Evolutionary conservation across 2,888 invertebrate species (phyloP).

Genomic region (Melinaea menophilus): DNA sequence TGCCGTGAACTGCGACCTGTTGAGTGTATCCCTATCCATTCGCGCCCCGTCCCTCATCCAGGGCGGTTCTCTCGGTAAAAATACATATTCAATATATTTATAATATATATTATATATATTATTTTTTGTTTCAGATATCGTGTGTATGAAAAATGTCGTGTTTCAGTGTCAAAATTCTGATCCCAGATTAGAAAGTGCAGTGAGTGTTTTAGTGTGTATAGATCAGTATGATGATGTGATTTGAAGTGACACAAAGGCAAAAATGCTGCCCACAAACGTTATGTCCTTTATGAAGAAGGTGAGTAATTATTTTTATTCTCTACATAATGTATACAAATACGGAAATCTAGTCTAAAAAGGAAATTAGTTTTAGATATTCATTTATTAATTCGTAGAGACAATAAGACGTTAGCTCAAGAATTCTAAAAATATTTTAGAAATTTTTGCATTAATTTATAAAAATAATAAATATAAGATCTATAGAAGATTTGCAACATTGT

Average conservation of each 20-base stretch:
- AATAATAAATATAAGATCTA: too few species aligned
- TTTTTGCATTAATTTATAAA: too few species aligned
- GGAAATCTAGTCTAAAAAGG: too few species aligned
- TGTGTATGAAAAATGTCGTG: slow-evolving; percentile 55
- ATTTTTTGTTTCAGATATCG: slow-evolving; percentile 38
- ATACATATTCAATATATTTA: slow-evolving; percentile 1
- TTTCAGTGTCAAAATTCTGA: slow-evolving; percentile 59
- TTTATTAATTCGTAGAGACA: too few species aligned
- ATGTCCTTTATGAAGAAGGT: slow-evolving; percentile 97
- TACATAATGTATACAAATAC: too few species aligned
- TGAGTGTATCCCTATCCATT: slow-evolving; percentile 36
- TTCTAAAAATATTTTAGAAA: too few species aligned
- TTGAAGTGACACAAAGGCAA: slow-evolving; percentile 52
- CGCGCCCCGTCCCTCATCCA: slow-evolving; percentile 32
- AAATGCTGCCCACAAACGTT: slow-evolving; percentile 93
- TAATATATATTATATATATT: slow-evolving; percentile 6
- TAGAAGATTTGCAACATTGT: too few species aligned
- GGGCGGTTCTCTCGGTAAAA: slow-evolving; percentile 23
- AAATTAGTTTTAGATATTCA: too few species aligned
- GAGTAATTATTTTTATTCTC: slow-evolving; percentile 52
- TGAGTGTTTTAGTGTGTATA: slow-evolving; percentile 8
- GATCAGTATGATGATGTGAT: slow-evolving; percentile 36
- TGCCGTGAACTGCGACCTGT: slow-evolving; percentile 31
- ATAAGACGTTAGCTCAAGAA: too few species aligned
- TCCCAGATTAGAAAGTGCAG: slow-evolving; percentile 58